Conservation (phyloP, 2,888 invertebrate genomes). For the Lycaena phlaeas region DNA sequence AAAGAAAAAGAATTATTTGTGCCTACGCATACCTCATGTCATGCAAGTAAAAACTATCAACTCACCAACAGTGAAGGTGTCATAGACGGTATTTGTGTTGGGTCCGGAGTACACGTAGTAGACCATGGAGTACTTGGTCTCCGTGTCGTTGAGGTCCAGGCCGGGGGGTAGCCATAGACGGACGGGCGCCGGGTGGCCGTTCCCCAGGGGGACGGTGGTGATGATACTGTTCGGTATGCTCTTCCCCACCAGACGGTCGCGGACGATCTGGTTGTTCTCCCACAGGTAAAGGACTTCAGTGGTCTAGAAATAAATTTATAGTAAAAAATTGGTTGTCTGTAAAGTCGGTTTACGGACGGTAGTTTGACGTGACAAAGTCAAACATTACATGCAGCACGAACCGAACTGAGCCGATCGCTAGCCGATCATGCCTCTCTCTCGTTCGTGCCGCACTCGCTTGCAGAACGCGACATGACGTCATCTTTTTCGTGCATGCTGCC, state of each 20-base stretch:
- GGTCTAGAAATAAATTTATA: too few relatives aligned
- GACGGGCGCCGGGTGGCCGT: conserved; percentile 75
- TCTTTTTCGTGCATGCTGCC: too few relatives aligned
- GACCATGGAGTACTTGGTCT: conserved; percentile 77
- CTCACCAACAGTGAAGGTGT: conserved; percentile 75
- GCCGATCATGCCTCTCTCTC: too few relatives aligned
- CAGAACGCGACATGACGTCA: too few relatives aligned
- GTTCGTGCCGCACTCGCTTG: too few relatives aligned
- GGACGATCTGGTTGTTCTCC: conserved; percentile 74
- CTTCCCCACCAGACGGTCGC: conserved; percentile 62
- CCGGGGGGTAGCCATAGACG: conserved; percentile 78
- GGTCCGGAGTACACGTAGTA: conserved; percentile 90
- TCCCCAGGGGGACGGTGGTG: conserved; percentile 69
- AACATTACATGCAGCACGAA: too few relatives aligned
- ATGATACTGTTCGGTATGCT: conserved; percentile 65
- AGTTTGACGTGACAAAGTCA: too few relatives aligned
- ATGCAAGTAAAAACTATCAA: too few relatives aligned
- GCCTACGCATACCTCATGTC: too few relatives aligned
- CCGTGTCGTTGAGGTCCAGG: conserved; percentile 69
- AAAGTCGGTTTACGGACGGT: too few relatives aligned
- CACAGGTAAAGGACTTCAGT: conserved; percentile 46
- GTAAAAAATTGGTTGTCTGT: too few relatives aligned
- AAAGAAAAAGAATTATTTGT: not conserved
- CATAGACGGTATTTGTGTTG: conserved; percentile 82
- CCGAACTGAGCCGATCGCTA: too few relatives aligned